A percentile compares a stretch with the other conserved stretches of the same genome.
Conservation (phyloP, 2,888 invertebrate species). For the Chloromyia formosa region DNA sequence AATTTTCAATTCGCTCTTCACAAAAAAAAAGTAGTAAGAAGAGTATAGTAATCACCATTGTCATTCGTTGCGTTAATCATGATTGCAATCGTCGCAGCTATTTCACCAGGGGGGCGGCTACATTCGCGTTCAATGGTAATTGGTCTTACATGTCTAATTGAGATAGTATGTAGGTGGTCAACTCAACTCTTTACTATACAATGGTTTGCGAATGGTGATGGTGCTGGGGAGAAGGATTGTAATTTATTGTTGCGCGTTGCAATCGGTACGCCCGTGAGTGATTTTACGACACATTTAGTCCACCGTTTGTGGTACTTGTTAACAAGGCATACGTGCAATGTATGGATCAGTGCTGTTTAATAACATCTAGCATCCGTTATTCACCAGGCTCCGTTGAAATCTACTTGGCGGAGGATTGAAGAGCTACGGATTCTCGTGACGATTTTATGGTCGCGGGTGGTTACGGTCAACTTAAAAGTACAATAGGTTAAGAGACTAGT, state of each 20-base stretch:
- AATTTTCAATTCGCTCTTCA: background rate
- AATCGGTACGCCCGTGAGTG: conserved; percentile 46
- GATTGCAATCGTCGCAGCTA: conserved; percentile 9
- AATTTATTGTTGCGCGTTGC: conserved; percentile 31
- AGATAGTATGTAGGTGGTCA: conserved; percentile 47
- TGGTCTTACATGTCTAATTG: conserved; percentile 49
- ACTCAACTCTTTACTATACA: conserved; percentile 35
- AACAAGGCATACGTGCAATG: conserved; percentile 27
- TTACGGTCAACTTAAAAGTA: too few relatives aligned
- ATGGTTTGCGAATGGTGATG: too few relatives aligned
- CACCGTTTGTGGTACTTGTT: conserved; percentile 45
- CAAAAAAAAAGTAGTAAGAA: background rate
- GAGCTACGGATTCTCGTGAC: too few relatives aligned
- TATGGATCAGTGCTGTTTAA: background rate
- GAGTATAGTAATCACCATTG: background rate
- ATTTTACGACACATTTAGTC: conserved; percentile 49
- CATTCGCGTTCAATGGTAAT: conserved; percentile 41
- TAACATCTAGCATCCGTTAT: too few relatives aligned
- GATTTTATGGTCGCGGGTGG: too few relatives aligned
- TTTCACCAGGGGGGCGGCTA: background rate
- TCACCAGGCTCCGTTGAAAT: too few relatives aligned
- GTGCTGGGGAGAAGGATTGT: background rate
- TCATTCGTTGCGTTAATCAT: conserved; percentile 18
- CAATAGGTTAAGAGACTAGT: too few relatives aligned
- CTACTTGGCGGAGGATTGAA: too few relatives aligned